Base-by-base conservation (phyloP, 2,888 invertebrate genomes). In the Myopa tessellatipennis region DNA sequence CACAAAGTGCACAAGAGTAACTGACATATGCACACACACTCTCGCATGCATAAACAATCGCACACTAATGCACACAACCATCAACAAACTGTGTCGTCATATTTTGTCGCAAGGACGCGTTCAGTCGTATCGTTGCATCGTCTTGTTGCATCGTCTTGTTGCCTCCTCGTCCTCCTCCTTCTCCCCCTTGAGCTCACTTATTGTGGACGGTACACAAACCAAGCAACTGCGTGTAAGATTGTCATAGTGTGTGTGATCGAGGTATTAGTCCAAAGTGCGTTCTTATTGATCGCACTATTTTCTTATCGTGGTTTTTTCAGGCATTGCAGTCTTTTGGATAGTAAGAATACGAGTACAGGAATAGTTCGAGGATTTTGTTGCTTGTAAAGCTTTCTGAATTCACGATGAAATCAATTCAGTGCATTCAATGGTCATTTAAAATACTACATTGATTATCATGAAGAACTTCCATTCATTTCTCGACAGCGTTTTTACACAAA, bases 141-240 rank as follows among this genome's bases (percentile, higher is more conserved):
- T n/a, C n/a, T n/a, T 14, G 58, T n/a, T 34, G 36, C 36, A 65
- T 36, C 38, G 55, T n/a, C 5, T 16, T 16, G n/a, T 55, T 55
- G 5, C 16, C 55, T 55, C 14, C 36, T 52, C 68, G 58, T 18
- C 40, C 16, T 26, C 63, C 34, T 52, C 63, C 45, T 45, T 26
- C 5, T 10, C 10, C 26, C 61, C 63, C 45, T 72, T 60, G 38
- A 60, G 36, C 72, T 60, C 50, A 73, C 61, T 63, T 73, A 73
- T 40, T 63, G 73, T 34, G 45, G 50, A 73, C 63, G 65, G 4
- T 34, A 38, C 34, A 50, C 40, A 73, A 61, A 63, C 61, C 65
- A 38, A 67, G 67, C 74, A 52, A 55, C 67, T 34, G 55, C 40
- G 55, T 55, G 38, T 67, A n/a, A 55, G 18, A 74, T 52, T 74